phyloP scores from a whole-genome alignment of 2,113 vertebrate genomes.

The Psettodes erumei region DNA sequence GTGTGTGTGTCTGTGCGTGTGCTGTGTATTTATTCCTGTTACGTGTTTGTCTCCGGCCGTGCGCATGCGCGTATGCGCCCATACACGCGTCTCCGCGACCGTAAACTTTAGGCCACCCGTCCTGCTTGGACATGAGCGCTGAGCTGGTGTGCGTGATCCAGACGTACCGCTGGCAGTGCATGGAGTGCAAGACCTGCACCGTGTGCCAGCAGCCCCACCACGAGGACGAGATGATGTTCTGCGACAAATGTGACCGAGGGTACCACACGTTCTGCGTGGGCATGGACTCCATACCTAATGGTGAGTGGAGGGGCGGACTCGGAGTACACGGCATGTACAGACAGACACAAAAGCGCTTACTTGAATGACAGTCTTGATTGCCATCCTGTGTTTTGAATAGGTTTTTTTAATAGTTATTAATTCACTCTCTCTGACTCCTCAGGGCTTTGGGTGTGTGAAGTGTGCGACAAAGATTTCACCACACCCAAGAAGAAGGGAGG shows the following conservation, averaged over 20 bases:
- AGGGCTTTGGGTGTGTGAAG: slow-evolving; percentile 98
- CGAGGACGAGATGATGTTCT: slow-evolving; percentile 99
- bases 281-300: slow-evolving; percentile 92
- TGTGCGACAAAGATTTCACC: slow-evolving; percentile 89
- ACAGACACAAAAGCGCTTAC: neutral
- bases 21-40: neutral
- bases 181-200: slow-evolving; percentile 99
- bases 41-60: neutral
- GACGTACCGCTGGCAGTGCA: slow-evolving; percentile 98
- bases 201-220: slow-evolving; percentile 97
- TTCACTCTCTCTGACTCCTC: slow-evolving; percentile 42
- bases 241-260: slow-evolving; percentile 96
- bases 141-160: slow-evolving; percentile 94
- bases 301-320: slow-evolving; percentile 77
- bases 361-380: neutral
- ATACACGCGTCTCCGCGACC: neutral
- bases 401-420: neutral
- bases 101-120: slow-evolving; percentile 91
- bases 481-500: slow-evolving; percentile 92
- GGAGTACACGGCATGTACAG: neutral
- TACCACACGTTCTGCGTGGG: slow-evolving; percentile 99
- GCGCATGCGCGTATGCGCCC: slow-evolving; percentile 10
- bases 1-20: neutral
- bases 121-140: slow-evolving; percentile 94
- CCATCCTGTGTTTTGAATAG: neutral